phyloP scores from a whole-genome alignment of 2,888 invertebrate genomes.

The Strigamia crassipes region DNA sequence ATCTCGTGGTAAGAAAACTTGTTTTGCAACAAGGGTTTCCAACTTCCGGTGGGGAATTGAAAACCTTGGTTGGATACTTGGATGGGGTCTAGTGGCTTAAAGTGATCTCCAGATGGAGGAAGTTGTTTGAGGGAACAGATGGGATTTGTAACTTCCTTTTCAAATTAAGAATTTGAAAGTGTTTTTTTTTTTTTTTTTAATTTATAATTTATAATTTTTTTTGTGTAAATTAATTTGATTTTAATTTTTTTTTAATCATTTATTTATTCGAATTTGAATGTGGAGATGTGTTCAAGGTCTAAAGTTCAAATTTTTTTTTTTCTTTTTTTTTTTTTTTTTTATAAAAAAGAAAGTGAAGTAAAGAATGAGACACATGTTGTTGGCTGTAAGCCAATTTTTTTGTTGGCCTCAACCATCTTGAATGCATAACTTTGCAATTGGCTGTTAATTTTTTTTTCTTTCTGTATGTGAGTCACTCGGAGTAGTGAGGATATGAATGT shows the following conservation, averaged over 20 bases:
- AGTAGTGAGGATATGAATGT: slow-evolving; percentile 15
- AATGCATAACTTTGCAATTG: slow-evolving; percentile 18
- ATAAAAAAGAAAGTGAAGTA: background rate
- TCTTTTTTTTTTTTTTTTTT: background rate
- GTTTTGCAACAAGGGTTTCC: background rate
- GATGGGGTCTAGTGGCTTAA: background rate
- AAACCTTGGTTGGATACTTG: background rate
- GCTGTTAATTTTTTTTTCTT: slow-evolving; percentile 3
- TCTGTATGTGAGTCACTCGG: slow-evolving; percentile 10
- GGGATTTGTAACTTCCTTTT: slow-evolving; percentile 22
- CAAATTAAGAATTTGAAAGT: background rate
- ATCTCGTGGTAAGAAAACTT: slow-evolving; percentile 47
- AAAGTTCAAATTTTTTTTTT: background rate
- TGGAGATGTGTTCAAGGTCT: too few relatives aligned
- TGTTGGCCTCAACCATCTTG: slow-evolving; percentile 12
- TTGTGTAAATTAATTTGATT: background rate
- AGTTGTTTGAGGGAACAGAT: background rate
- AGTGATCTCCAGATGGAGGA: slow-evolving; percentile 15
- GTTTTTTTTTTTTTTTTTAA: background rate
- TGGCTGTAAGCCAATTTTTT: background rate
- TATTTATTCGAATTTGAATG: too few relatives aligned
- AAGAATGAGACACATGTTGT: background rate
- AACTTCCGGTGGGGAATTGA: background rate
- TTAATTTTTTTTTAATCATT: too few relatives aligned
- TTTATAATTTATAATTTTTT: background rate